These are phyloP conservation scores for Alcis repandata DNA, from an alignment of 2,888 invertebrate species.

Conservation along the genomic window DNA sequence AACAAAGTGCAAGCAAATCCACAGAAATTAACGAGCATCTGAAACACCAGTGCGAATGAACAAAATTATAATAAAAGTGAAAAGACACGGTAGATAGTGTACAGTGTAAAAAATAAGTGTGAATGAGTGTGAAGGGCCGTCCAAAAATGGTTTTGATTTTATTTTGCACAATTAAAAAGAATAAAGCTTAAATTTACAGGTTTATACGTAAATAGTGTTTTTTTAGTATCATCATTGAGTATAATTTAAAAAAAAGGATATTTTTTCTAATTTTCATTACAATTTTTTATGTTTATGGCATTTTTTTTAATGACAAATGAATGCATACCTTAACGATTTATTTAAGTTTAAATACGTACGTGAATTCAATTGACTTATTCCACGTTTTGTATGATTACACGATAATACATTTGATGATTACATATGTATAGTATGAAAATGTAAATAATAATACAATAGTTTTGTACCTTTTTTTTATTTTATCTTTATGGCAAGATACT, in stretches of 20 bases:
- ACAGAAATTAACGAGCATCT: slow-evolving; percentile 65
- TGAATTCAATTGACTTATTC: background rate
- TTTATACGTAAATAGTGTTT: no score
- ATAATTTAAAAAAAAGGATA: no score
- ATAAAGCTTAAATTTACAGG: background rate
- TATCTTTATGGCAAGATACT: slow-evolving; percentile 2
- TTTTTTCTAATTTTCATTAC: no score
- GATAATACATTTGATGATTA: no score
- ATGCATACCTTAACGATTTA: background rate
- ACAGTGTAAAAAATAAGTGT: slow-evolving; percentile 43
- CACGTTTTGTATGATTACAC: background rate
- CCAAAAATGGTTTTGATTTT: slow-evolving; percentile 32
- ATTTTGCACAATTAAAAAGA: no score
- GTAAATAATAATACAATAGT: no score
- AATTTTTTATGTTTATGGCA: background rate
- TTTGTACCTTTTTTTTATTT: background rate
- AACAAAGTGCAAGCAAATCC: slow-evolving; percentile 62
- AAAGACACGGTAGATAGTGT: slow-evolving; percentile 39
- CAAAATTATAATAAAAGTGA: slow-evolving; percentile 39
- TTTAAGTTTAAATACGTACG: background rate
- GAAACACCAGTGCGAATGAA: slow-evolving; percentile 61
- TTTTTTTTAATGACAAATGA: background rate
- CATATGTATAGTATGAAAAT: no score
- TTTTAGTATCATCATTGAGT: no score
- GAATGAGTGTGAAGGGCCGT: slow-evolving; percentile 44